Percentiles rank a stretch among this genome's conserved stretches.
These are phyloP conservation scores for Nephotettix cincticeps DNA, from an alignment of 1,140 invertebrate species.

Conservation along the genomic window DNA sequence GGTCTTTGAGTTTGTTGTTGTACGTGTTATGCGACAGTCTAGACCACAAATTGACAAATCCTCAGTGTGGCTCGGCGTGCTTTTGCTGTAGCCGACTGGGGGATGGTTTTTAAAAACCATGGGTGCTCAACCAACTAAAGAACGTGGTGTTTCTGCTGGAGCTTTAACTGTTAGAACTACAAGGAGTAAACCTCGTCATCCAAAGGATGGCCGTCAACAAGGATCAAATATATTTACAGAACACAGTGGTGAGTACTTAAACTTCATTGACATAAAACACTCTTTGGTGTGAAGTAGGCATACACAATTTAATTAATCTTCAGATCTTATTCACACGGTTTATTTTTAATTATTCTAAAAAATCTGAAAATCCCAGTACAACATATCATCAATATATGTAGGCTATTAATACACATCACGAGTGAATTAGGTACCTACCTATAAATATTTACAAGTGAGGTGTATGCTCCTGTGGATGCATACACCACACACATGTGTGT, in stretches of 20 bases:
- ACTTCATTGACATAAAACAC: background rate
- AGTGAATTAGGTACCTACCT: too few species aligned
- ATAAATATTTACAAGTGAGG: too few species aligned
- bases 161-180: constrained; percentile 62
- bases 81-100: constrained; percentile 37
- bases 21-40: constrained; percentile 30
- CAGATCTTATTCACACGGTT: too few species aligned
- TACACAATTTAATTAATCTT: too few species aligned
- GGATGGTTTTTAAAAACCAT: constrained; percentile 51
- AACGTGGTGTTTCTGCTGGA: constrained; percentile 56
- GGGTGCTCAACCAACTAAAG: constrained; percentile 89
- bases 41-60: constrained; percentile 21
- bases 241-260: constrained; percentile 72
- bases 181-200: constrained; percentile 65
- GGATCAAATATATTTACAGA: constrained; percentile 88
- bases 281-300: too few species aligned
- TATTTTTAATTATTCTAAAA: too few species aligned
- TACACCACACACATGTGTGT: too few species aligned
- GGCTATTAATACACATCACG: too few species aligned
- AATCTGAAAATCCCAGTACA: too few species aligned
- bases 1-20: constrained; percentile 2
- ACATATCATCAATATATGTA: too few species aligned
- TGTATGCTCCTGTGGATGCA: too few species aligned
- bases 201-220: constrained; percentile 74
- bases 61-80: constrained; percentile 39